Percentiles rank a stretch among this genome's conserved stretches.
phyloP scores from a whole-genome alignment of 2,797 vertebrate genomes.

The Carcharodon carcharias region DNA sequence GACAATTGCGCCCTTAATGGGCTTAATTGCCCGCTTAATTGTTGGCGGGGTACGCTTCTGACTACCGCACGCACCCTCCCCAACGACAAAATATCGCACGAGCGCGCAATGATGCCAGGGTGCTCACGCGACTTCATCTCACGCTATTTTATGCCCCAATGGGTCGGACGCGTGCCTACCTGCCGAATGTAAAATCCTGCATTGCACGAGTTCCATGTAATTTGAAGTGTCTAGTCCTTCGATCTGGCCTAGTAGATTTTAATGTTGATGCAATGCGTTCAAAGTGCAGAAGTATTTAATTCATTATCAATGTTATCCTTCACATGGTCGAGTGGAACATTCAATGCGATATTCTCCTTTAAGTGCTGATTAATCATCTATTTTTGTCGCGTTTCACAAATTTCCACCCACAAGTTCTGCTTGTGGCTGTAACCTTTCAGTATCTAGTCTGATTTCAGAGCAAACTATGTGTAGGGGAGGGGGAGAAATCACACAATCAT shows the following conservation, averaged over 20 bases:
- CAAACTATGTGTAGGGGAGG: not conserved
- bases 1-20: no score
- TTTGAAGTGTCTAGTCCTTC: not conserved
- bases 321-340: not conserved
- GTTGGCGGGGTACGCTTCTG: no score
- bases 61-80: no score
- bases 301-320: not conserved
- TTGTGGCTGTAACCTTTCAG: not conserved
- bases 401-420: not conserved
- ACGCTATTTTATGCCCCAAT: no score
- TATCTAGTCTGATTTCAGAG: not conserved
- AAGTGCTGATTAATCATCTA: slow-evolving; percentile 3
- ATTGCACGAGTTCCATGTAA: not conserved
- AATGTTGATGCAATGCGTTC: not conserved
- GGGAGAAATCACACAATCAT: not conserved
- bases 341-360: not conserved
- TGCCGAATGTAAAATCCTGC: not conserved
- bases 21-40: no score
- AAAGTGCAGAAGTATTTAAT: not conserved
- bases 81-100: no score
- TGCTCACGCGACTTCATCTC: no score
- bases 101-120: no score
- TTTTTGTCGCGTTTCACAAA: not conserved
- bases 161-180: no score
- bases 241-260: not conserved